Evolutionary conservation across 2,113 vertebrate species (phyloP), one percentile per base, ranked within the genome.

Genomic region (Ammodramus savannarum): DNA sequence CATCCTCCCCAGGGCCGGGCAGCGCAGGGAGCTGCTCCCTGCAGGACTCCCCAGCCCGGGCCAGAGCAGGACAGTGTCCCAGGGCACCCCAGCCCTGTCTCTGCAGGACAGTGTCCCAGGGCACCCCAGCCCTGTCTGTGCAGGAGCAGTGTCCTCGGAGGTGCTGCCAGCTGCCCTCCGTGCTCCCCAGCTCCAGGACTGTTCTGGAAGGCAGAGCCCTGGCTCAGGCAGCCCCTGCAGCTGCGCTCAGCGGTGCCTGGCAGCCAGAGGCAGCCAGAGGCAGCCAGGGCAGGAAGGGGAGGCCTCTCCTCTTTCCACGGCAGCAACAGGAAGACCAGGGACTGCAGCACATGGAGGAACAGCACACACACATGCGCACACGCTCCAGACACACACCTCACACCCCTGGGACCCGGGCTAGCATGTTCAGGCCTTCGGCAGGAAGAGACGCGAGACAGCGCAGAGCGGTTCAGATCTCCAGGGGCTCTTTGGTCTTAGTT

Each of bases 401-500:
- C 84, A 93, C 93, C 91, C 93, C 95, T 86, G 93, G 93, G 97
- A 95, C 89, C 95, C 59, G 49, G 66, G 91, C 61, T 77, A 54
- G 67, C 93, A 68, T 55, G 91, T 93, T 80, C 90, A 95, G 91
- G 90, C 87, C 94, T 93, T 96, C 81, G 75, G 93, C 90, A 85
- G 87, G 32, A 87, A 95, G 94, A 90, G 83, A 94, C 71, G 85
- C 27, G 32, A 91, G 94, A 93, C 77, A 87, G 91, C 20, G 18
- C 81, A 77, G 83, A 87, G 95, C 85, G 15, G 80, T 80, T 68
- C 73, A 71, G 90, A 96, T 96, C 94, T 95, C 93, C 94, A 96
- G 93, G 95, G 95, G 90, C 90, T 97, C 95, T 97, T 95, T 97
- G 96, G 96, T 95, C 96, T 96, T 93, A 92, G 95, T 94, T 95